Base-by-base conservation (phyloP, 2,888 invertebrate species). In the Cephus spinipes region DNA sequence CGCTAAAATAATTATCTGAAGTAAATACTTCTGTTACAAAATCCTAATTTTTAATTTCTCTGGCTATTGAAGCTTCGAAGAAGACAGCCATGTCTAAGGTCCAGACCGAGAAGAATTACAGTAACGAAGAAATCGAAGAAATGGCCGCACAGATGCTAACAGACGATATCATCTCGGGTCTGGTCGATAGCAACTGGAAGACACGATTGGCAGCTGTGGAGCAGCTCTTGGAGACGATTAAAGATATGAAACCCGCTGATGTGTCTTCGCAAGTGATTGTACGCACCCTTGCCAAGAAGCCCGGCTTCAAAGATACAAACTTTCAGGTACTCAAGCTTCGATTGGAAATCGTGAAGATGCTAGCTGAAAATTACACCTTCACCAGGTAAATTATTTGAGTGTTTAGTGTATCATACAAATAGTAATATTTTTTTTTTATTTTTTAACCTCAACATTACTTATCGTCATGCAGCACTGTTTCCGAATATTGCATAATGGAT, bases 301-400 rank as follows among this genome's bases (percentile, higher is more conserved):
- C 98, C 0, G 98, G 98, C 0, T 92, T 94, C 35, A 94, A 97
- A 89, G 98, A 98, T 88, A 98, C 96, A 79, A 98, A 98, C 90
- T 97, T 98, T 81, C 98, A 98, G 93, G 98, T 97, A 23, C 91
- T 98, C 75, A 98, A 97, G 89, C 93, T 95, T 0, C 94, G 96
- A 83, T 91, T 98, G 30, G 98, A 98, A 84, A 94, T 95, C 15
- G 94, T 98, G 78, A 96, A 96, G 83, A 94, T 94, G 83, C 93
- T 98, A 34, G 96, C 96, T 0, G 96, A 96, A 90, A 96, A 95
- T 87, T 95, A 95, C 85, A 93, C 94, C 0, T 93, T 97, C 82
- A 94, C 96, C 1, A 93, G 94, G 93, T 95, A 91, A 71, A 69
- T 33, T 68, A 15, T 74, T 23, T 23, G 31, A 34, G 33, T 78